These are phyloP conservation scores for Scophthalmus maximus DNA, from an alignment of 2,113 vertebrate species.

Conservation along the genomic window DNA sequence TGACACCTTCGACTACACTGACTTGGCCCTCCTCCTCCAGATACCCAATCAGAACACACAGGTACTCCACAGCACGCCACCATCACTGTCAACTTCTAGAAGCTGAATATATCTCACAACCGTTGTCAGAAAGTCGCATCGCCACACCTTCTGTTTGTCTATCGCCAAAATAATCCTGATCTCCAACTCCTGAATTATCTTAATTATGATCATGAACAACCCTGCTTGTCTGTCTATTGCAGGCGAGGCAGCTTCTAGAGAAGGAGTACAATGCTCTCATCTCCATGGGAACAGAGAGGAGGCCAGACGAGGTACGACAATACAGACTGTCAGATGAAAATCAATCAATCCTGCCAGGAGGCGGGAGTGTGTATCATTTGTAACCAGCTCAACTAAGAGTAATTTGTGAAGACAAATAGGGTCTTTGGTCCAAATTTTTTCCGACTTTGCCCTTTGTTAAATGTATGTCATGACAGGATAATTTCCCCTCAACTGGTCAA, in stretches of 20 bases:
- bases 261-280: conserved; percentile 93
- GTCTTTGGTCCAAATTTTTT: no score
- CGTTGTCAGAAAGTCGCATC: neutral
- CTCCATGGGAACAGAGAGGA: conserved; percentile 90
- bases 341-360: conserved; percentile 22
- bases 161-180: conserved; percentile 29
- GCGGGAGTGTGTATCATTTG: conserved; percentile 10
- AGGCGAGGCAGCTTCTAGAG: conserved; percentile 92
- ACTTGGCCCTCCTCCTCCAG: conserved; percentile 91
- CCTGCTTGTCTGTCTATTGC: conserved; percentile 25
- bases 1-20: conserved; percentile 94
- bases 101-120: neutral
- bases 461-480: neutral
- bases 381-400: neutral
- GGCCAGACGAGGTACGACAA: conserved; percentile 90
- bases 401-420: neutral
- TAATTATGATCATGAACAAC: conserved; percentile 26
- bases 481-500: conserved; percentile 5
- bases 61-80: conserved; percentile 66
- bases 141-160: neutral
- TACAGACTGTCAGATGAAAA: conserved; percentile 34
- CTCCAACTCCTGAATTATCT: conserved; percentile 23
- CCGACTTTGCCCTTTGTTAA: no score
- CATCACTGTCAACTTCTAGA: no score
- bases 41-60: conserved; percentile 95